Evolutionary conservation across 2,113 vertebrate species (phyloP).

Genomic region (Indicator indicator): DNA sequence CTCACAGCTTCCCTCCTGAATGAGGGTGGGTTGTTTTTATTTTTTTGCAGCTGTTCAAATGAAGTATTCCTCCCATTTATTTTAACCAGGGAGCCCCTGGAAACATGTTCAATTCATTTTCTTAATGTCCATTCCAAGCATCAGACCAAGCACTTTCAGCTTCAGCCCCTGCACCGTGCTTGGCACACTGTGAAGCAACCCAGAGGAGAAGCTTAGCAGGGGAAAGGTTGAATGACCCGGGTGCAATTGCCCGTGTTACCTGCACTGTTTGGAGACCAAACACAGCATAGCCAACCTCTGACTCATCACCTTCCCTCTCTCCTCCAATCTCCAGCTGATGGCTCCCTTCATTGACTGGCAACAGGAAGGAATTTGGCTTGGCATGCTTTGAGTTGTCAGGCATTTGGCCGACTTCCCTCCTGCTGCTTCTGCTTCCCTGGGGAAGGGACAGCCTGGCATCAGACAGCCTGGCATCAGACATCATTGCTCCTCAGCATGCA

Average conservation of each 20-base stretch:
- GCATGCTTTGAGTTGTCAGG: neutral
- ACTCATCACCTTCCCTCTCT: neutral
- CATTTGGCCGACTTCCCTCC: neutral
- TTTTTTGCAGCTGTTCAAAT: neutral
- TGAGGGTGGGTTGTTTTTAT: neutral
- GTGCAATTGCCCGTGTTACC: constrained; percentile 14
- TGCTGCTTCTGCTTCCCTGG: neutral
- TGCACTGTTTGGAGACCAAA: constrained; percentile 44
- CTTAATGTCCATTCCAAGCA: fast-evolving
- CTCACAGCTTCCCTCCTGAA: neutral
- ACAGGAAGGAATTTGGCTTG: neutral
- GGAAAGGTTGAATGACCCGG: neutral
- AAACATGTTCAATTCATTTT: neutral
- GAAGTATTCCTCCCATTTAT: neutral
- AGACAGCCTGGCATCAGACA: no score
- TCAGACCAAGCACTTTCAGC: neutral
- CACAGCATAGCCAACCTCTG: neutral
- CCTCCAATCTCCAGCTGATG: neutral
- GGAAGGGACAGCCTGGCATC: neutral
- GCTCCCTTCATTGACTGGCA: neutral
- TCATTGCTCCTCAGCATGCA: fast-evolving
- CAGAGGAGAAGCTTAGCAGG: neutral
- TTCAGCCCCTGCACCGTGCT: fast-evolving
- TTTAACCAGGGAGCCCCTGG: neutral
- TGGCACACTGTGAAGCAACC: neutral